These are phyloP conservation scores for Drosophila koepferae DNA, from an alignment of 2,888 invertebrate species.

Conservation along the genomic window DNA sequence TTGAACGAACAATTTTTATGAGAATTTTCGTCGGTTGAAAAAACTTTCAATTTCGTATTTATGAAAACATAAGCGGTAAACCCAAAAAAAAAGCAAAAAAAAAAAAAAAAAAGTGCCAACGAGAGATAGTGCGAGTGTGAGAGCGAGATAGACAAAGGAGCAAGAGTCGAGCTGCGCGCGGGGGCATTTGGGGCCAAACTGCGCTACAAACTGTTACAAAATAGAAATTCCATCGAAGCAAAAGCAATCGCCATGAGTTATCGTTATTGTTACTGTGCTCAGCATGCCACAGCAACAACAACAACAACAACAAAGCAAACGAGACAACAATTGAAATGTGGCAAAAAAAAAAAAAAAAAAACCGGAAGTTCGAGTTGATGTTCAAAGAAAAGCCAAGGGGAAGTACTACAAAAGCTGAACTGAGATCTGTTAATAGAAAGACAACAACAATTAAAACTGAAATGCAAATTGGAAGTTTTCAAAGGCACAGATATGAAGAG, in stretches of 20 bases:
- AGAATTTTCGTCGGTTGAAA: slow-evolving; percentile 74
- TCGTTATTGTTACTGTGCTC: slow-evolving; percentile 24
- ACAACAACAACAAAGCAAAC: slow-evolving; percentile 23
- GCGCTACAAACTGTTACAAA: slow-evolving; percentile 72
- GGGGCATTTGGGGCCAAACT: slow-evolving; percentile 26
- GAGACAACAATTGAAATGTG: slow-evolving; percentile 49
- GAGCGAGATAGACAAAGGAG: slow-evolving; percentile 7
- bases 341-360: slow-evolving; percentile 4
- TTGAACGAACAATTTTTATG: slow-evolving; percentile 76
- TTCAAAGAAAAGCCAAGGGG: slow-evolving; percentile 38
- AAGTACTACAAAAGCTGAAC: slow-evolving; percentile 35
- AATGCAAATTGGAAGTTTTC: slow-evolving; percentile 14
- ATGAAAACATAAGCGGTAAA: slow-evolving; percentile 65
- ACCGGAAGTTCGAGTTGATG: slow-evolving; percentile 45
- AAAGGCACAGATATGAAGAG: neutral
- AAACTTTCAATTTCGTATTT: slow-evolving; percentile 78
- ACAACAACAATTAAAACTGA: slow-evolving; percentile 19
- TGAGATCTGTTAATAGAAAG: slow-evolving; percentile 17
- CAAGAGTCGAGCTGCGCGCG: neutral
- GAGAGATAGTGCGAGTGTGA: neutral
- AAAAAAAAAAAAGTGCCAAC: slow-evolving; percentile 10
- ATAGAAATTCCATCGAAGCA: slow-evolving; percentile 73
- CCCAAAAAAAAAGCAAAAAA: slow-evolving; percentile 24
- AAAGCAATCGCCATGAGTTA: slow-evolving; percentile 64
- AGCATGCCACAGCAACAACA: slow-evolving; percentile 12